Evolutionary conservation across 1,140 invertebrate species (phyloP).

Genomic region (Orius insidiosus): DNA sequence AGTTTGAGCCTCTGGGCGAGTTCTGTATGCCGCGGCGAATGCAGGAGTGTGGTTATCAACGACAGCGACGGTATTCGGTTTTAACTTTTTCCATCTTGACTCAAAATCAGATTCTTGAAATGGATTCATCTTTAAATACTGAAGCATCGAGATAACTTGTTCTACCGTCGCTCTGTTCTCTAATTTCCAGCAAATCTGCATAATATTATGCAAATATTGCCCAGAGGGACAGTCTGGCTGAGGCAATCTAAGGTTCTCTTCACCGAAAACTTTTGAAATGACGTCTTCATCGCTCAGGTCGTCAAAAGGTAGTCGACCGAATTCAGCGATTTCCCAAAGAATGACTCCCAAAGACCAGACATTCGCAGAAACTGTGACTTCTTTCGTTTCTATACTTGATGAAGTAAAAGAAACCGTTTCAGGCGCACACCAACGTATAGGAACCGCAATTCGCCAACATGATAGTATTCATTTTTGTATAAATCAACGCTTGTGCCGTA

Average conservation of each 20-base stretch:
- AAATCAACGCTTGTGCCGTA: conserved; percentile 40
- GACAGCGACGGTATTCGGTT: conserved; percentile 40
- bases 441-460: conserved; percentile 42
- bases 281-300: conserved; percentile 51
- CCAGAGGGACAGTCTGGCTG: conserved; percentile 16
- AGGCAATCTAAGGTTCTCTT: conserved; percentile 19
- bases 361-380: conserved; percentile 47
- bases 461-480: conserved; percentile 51
- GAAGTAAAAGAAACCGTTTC: conserved; percentile 48
- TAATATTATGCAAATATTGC: conserved; percentile 37
- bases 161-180: conserved; percentile 28
- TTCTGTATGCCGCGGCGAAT: conserved; percentile 12
- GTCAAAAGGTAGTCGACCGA: conserved; percentile 51
- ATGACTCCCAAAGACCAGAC: conserved; percentile 72
- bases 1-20: conserved; percentile 9
- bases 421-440: conserved; percentile 59
- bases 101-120: conserved; percentile 39
- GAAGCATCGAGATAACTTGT: conserved; percentile 37
- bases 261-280: conserved; percentile 28
- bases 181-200: conserved; percentile 44
- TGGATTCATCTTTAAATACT: conserved; percentile 28
- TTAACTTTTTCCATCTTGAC: conserved; percentile 42
- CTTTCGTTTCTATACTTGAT: conserved; percentile 46
- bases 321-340: conserved; percentile 60
- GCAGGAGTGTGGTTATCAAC: conserved; percentile 29